A percentile compares a stretch with the other conserved stretches of the same genome.
These are phyloP conservation scores for Coptotermes formosanus DNA, from an alignment of 1,140 invertebrate species.

Conservation along the genomic window DNA sequence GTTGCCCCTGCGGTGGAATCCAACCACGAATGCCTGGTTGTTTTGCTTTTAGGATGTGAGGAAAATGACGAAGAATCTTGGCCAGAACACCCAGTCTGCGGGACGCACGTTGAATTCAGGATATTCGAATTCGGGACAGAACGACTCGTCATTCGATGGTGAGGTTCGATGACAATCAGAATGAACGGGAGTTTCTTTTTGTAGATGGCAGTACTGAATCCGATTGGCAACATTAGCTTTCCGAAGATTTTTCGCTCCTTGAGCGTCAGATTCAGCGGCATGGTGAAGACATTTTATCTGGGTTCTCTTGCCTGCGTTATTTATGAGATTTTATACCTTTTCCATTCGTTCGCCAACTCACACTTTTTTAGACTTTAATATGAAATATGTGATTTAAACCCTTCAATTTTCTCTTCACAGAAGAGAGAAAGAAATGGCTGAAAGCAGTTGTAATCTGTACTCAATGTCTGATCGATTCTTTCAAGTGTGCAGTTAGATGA, in stretches of 20 bases:
- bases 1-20: too few relatives aligned
- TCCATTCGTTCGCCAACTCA: not conserved
- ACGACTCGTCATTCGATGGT: too few relatives aligned
- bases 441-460: not conserved
- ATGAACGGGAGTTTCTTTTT: too few relatives aligned
- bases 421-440: not conserved
- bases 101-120: too few relatives aligned
- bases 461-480: not conserved
- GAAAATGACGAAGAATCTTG: too few relatives aligned
- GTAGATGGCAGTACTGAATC: too few relatives aligned
- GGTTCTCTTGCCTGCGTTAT: not conserved
- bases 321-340: not conserved
- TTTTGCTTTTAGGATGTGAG: too few relatives aligned
- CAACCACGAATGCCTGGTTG: too few relatives aligned
- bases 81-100: too few relatives aligned
- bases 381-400: conserved; percentile 7
- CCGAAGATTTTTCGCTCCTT: not conserved
- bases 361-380: not conserved
- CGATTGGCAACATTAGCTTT: too few relatives aligned
- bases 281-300: not conserved
- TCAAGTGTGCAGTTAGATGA: conserved; percentile 6
- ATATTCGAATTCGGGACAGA: too few relatives aligned
- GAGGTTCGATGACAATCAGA: too few relatives aligned
- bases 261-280: not conserved
- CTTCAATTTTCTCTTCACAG: not conserved